Percentiles rank a stretch among this genome's conserved stretches.
Conservation (phyloP, 2,113 vertebrate genomes). For the Morphnarchus princeps region DNA sequence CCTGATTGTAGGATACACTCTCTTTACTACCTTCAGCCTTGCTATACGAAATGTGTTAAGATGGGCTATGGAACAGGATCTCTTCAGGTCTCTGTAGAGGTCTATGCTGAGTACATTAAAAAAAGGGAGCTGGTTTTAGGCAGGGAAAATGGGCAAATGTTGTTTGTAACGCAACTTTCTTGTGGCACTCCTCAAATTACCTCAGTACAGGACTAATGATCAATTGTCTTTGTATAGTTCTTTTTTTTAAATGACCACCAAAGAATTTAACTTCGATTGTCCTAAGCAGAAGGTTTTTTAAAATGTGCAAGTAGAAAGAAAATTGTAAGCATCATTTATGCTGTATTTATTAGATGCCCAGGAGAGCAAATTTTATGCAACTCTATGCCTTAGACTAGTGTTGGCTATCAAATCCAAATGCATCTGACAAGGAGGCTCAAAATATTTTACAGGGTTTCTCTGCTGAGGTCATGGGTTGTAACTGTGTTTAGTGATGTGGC, state of each 20-base stretch:
- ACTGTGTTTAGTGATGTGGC: background rate
- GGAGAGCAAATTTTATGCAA: constrained; percentile 25
- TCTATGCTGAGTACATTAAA: background rate
- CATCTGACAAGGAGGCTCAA: background rate
- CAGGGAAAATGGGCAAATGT: background rate
- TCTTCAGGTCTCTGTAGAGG: background rate
- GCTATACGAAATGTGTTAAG: background rate
- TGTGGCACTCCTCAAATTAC: background rate
- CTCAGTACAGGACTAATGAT: constrained; percentile 20
- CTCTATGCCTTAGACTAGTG: constrained; percentile 30
- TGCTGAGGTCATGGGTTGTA: background rate
- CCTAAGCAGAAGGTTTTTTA: background rate
- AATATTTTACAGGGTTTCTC: background rate
- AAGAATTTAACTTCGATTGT: constrained; percentile 34
- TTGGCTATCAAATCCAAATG: background rate
- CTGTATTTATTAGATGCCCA: constrained; percentile 1
- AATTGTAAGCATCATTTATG: background rate
- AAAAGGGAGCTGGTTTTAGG: background rate
- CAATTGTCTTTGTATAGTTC: background rate
- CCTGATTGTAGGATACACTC: background rate
- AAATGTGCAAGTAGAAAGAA: background rate
- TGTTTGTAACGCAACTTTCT: background rate
- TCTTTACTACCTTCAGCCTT: background rate
- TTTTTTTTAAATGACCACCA: constrained; percentile 21
- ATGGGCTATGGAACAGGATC: background rate